Conservation (phyloP, 2,888 invertebrate genomes). For the Volucella bombylans region DNA sequence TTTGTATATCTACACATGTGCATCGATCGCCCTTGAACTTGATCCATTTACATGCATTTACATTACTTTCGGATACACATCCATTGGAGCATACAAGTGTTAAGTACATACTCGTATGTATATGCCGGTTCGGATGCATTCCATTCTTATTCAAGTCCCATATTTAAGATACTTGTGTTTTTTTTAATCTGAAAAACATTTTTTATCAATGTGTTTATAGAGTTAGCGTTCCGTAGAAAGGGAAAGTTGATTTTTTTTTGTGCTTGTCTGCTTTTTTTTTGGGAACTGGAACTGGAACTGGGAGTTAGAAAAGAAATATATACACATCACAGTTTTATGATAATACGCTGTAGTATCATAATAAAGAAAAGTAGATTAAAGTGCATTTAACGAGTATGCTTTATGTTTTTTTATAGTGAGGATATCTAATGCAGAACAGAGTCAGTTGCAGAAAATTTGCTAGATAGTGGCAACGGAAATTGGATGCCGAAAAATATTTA, state of each 20-base stretch:
- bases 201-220: not conserved
- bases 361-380: not conserved
- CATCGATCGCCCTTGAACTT: constrained; percentile 57
- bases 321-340: constrained; percentile 1
- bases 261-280: too few species aligned
- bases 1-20: constrained; percentile 18
- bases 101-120: not conserved
- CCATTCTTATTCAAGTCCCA: constrained; percentile 25
- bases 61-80: not conserved
- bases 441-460: too few species aligned
- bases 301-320: not conserved
- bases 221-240: not conserved
- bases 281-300: too few species aligned
- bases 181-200: not conserved
- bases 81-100: not conserved
- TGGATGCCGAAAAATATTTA: too few species aligned
- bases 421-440: too few species aligned
- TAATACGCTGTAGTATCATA: not conserved
- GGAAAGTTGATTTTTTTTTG: constrained; percentile 8
- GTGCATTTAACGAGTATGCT: not conserved
- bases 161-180: constrained; percentile 10
- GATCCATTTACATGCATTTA: constrained; percentile 20
- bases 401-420: too few species aligned
- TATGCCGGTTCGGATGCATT: constrained; percentile 28
- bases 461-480: too few species aligned